Evolutionary conservation across 1,140 invertebrate genomes (phyloP), one percentile per base, ranked within the genome.

Genomic region (Halictus rubicundus): DNA sequence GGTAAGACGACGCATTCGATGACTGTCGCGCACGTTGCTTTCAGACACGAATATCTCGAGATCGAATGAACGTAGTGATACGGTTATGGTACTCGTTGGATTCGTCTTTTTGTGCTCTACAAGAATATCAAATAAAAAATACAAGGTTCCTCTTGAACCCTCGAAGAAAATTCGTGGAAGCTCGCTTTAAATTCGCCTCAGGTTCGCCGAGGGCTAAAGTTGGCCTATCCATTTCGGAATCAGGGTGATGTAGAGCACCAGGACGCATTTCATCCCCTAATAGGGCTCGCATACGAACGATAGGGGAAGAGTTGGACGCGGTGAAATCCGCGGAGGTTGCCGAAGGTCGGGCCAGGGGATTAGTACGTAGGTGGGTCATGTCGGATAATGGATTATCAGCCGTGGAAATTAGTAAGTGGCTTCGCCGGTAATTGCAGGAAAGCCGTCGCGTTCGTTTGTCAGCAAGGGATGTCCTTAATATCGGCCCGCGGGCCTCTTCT

Each of bases 341-440:
- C 69, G 42, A 85, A 81, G 84, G 83, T 85, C 78, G 72, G 64
- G 75, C 32, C n/a, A 27, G 5, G 16, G 75, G 69, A 86, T 86
- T 86, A 86, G 75, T 64, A 79, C 71, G 71, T 75, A 82, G 73
- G 54, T 75, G 60, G 57, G 14, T 32, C 32, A 5, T 37, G 68
- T 16, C 5, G 76, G 85, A 85, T 89, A 88, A 89, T 87, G 85
- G 84, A 88, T 89, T 86, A 88, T 88, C 78, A 83, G 80, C 49
- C 80, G 54, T 60, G 8, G 78, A 89, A 88, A 88, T 85, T 79
- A 88, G 86, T 85, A 88, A 89, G 88, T 89, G 88, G 85, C 87
- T 88, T 87, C 66, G 85, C 77, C 80, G 77, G 77, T 89, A 89
- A 89, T 89, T 89, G 82, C 82, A 75, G 61, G 80, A 83, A 73